Conservation (phyloP, 2,888 invertebrate genomes). For the Caenorhabditis sulstoni region DNA sequence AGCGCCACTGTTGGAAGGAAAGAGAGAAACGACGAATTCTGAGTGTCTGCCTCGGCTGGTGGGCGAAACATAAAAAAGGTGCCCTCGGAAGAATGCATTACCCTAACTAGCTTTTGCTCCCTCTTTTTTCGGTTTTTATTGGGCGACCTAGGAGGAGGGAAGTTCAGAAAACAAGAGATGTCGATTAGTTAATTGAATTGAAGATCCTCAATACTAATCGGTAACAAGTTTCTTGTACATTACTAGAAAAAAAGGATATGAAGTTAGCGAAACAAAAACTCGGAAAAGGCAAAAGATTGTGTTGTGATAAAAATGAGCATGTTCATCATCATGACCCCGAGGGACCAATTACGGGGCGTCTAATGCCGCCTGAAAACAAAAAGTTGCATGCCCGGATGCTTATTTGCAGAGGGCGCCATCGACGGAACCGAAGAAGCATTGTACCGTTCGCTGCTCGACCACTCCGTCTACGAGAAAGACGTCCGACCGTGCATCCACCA, state of each 20-base stretch:
- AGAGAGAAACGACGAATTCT: background rate
- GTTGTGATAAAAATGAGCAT: conserved; percentile 52
- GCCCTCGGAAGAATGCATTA: conserved; percentile 36
- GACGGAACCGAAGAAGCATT: conserved; percentile 77
- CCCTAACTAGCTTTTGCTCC: conserved; percentile 38
- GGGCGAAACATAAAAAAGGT: conserved; percentile 9
- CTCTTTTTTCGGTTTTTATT: conserved; percentile 22
- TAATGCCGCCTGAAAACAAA: conserved; percentile 13
- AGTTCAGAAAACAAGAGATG: conserved; percentile 48
- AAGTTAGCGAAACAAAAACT: background rate
- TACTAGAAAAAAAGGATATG: conserved; percentile 11
- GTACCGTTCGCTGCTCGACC: conserved; percentile 75
- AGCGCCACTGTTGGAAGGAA: conserved; percentile 8
- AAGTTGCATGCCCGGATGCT: background rate
- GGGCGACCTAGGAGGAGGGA: conserved; percentile 7
- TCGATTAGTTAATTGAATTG: conserved; percentile 50
- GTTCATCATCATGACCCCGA: conserved; percentile 52
- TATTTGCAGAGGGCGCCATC: conserved; percentile 68
- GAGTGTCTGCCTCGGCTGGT: too few species aligned
- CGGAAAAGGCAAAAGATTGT: conserved; percentile 43
- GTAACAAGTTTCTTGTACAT: too few species aligned
- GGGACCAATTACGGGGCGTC: conserved; percentile 40
- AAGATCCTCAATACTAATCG: too few species aligned
- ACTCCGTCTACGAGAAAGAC: conserved; percentile 86
- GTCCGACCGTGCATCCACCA: conserved; percentile 87